Base-by-base conservation (phyloP, 2,113 vertebrate genomes). In the Mohoua ochrocephala region DNA sequence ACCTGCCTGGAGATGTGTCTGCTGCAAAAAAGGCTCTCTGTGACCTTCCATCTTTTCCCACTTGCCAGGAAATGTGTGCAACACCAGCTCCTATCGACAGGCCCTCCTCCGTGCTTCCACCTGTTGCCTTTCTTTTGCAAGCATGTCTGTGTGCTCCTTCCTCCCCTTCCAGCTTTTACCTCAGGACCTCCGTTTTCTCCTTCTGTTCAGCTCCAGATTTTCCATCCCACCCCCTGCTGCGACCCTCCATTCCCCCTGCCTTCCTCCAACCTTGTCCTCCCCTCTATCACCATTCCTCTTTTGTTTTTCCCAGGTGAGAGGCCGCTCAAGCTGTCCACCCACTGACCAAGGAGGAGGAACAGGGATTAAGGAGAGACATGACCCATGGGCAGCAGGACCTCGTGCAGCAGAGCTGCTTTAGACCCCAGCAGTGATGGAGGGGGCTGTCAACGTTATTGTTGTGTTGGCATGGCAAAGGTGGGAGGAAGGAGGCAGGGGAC, bases 391-490 rank as follows among this genome's bases (percentile, higher is more conserved):
- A 87, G 65, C 49, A 70, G 61, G 56, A 64, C 21, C 18, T 42
- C 42, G 30, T 9, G 6, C 78, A 85, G 59, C 56, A 54, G 31
- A 69, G 52, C 28, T 63, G 54, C 24, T 83, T 85, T 64, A 75
- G 31, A 23, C 41, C 24, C 0, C 1, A 41, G 37, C 1, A 0
- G 33, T 67, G 91, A 88, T 70, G 83, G 88, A 93, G 75, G 50
- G 42, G 26, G 63, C 52, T 93, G 75, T 74, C 85, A 77, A 7
- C 3, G 0, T 31, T 57, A 30, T 37, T 83, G 44, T 56, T 68
- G 50, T 80, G 79, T 73, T 95, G 75, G 83, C 79, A 74, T 63
- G 91, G 92, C 63, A 88, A 94, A 95, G 83, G 79, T 80, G 45
- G 78, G 87, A 91, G 75, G 65, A 28, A 94, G 68, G 33, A 65